Conservation (phyloP, 1,140 invertebrate species). For the Tigriopus japonicus region DNA sequence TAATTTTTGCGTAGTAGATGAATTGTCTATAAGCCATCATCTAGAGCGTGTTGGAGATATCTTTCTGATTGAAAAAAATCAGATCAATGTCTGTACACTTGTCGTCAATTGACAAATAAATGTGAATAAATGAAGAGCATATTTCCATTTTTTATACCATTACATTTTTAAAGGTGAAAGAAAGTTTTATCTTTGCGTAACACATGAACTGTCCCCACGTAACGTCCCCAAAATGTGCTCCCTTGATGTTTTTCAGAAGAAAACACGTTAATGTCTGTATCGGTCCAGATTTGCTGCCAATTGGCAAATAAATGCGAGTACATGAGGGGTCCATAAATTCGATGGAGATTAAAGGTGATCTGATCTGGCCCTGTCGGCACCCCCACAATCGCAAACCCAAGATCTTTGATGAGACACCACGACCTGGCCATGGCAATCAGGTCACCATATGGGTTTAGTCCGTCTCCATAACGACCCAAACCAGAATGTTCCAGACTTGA, state of each 20-base stretch:
- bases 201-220: too few species aligned
- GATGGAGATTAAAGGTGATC: not conserved
- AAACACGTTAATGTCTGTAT: not conserved
- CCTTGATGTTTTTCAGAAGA: not conserved
- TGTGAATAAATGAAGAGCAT: too few species aligned
- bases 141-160: too few species aligned
- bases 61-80: too few species aligned
- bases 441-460: slow-evolving; percentile 2
- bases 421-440: not conserved
- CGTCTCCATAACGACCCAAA: slow-evolving; percentile 2
- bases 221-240: too few species aligned
- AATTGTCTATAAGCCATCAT: too few species aligned
- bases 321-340: slow-evolving; percentile 6
- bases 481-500: slow-evolving; percentile 5
- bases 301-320: not conserved
- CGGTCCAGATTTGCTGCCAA: not conserved
- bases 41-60: too few species aligned
- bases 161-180: too few species aligned
- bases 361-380: slow-evolving; percentile 5
- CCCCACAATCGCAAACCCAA: not conserved
- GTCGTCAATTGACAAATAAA: too few species aligned
- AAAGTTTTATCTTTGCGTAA: too few species aligned
- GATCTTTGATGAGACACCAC: not conserved
- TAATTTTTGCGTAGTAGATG: too few species aligned
- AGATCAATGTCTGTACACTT: too few species aligned